Base-by-base conservation (phyloP, 2,797 vertebrate species). In the Hephaestus fuliginosus region DNA sequence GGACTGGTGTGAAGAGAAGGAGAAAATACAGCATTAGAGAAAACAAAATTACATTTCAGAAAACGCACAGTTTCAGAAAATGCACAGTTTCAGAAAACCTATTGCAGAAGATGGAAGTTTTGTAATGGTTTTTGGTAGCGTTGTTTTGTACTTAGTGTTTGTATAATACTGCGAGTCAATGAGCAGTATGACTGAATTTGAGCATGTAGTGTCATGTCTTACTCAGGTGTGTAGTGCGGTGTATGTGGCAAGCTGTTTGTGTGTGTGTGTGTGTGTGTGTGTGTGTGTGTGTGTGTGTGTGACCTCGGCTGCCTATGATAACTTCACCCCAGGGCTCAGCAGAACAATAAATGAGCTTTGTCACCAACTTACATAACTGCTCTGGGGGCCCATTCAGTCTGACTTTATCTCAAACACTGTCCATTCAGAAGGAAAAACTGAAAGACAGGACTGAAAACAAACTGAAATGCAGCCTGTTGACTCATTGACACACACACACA, bases 261-360 rank as follows among this genome's bases (percentile, higher is more conserved):
- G 25, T 2, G 30, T 4, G 30, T 4, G 48, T 67, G 41, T 67
- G 22, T 76, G 33, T 36, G 48, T 7, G 22, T 43, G 51, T 58
- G 33, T 71, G 30, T 70, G 12, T 56, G 5, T 51, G 52, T 52
- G 30, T 64, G 25, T 39, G 28, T 78, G 0, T 69, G 74, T 73
- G 80, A 76, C 83, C 84, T 83, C 67, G 67, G 69, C 76, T 77
- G 83, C 72, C 76, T 86, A 67, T 55, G 81, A 92, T 86, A 86
- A 86, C 79, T 83, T 86, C 73, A 69, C 57, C 77, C 56, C 48
- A 70, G 7, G 76, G 74, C 77, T 88, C 77, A 75, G 70, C 68
- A 55, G 70, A 78, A 92, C 88, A 90, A 92, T 91, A 86, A 71
- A 90, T 85, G 74, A 86, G 80, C 87, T 92, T 93, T 93, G 91